Percentiles rank a stretch among this genome's conserved stretches.
These are phyloP conservation scores for Drosophila mojavensis DNA, from an alignment of 1,140 invertebrate genomes.

Conservation along the genomic window DNA sequence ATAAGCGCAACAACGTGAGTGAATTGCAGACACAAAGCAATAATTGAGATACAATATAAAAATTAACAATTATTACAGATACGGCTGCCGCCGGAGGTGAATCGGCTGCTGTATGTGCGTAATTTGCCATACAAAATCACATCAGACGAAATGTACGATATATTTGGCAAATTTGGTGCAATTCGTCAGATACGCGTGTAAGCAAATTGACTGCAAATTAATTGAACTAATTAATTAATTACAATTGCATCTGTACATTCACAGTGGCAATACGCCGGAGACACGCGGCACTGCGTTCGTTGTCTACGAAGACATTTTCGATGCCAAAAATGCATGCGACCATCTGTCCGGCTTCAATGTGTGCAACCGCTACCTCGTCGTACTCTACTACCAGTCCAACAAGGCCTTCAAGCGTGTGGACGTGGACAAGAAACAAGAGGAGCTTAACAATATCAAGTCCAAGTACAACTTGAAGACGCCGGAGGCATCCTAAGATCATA, in stretches of 20 bases:
- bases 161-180: constrained; percentile 99
- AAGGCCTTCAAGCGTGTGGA: constrained; percentile 98
- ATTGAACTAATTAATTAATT: constrained; percentile 10
- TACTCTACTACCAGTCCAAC: constrained; percentile 97
- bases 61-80: constrained; percentile 87
- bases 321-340: constrained; percentile 99
- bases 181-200: constrained; percentile 99
- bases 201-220: constrained; percentile 82
- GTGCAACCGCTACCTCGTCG: constrained; percentile 98
- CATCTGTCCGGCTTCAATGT: constrained; percentile 99
- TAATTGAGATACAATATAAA: constrained; percentile 40
- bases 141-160: constrained; percentile 99
- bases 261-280: constrained; percentile 98
- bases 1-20: constrained; percentile 83
- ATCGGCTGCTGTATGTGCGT: constrained; percentile 97
- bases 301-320: constrained; percentile 99
- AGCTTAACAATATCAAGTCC: constrained; percentile 97
- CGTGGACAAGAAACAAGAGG: constrained; percentile 98
- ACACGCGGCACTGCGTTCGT: constrained; percentile 99
- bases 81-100: constrained; percentile 98
- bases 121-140: constrained; percentile 99
- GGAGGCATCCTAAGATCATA: constrained; percentile 61
- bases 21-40: constrained; percentile 17
- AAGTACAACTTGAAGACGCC: constrained; percentile 91
- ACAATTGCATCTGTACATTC: constrained; percentile 8